Conservation (phyloP, 2,888 invertebrate species). For the Hoplodrina blanda region DNA sequence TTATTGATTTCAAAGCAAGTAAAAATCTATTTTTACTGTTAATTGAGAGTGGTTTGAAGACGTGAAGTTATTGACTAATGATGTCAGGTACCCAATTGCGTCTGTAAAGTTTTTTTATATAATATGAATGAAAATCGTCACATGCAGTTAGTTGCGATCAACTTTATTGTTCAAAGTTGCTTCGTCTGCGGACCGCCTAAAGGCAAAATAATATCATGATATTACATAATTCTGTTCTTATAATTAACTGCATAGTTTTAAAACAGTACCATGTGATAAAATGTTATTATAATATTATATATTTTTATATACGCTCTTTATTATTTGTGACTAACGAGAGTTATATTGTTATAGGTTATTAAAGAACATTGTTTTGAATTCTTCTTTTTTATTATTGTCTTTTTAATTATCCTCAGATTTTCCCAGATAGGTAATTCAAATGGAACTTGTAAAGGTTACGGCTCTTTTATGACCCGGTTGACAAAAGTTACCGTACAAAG, state of each 20-base stretch:
- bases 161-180: too few relatives aligned
- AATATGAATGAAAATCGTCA: too few relatives aligned
- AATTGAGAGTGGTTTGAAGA: too few relatives aligned
- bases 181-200: too few relatives aligned
- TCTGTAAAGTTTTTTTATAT: too few relatives aligned
- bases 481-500: too few relatives aligned
- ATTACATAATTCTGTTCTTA: conserved; percentile 24
- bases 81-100: too few relatives aligned
- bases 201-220: not conserved
- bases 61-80: too few relatives aligned
- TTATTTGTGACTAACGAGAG: conserved; percentile 76
- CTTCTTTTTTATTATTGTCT: conserved; percentile 36
- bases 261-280: conserved; percentile 68
- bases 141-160: too few relatives aligned
- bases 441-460: not conserved
- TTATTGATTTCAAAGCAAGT: too few relatives aligned
- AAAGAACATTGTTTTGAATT: conserved; percentile 66
- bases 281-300: conserved; percentile 70
- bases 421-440: not conserved
- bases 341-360: conserved; percentile 71
- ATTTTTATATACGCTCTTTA: conserved; percentile 75
- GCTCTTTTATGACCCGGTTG: too few relatives aligned
- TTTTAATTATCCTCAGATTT: not conserved
- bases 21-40: too few relatives aligned
- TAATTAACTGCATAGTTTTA: conserved; percentile 32